phyloP scores from a whole-genome alignment of 92 coral and sea anemone genomes.

The Phenganax subtilis region DNA sequence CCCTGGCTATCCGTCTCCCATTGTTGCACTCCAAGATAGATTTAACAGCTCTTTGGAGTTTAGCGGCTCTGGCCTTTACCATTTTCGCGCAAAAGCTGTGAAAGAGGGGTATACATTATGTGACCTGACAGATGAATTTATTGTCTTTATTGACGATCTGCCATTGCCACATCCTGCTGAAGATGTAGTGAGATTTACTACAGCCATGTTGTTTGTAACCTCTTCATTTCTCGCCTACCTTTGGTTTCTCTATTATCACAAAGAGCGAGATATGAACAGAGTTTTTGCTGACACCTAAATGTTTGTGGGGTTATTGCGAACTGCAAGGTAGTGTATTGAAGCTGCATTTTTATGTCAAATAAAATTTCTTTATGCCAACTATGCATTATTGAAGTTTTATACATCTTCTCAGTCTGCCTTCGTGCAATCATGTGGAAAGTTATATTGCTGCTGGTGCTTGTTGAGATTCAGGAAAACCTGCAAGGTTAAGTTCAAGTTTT shows the following conservation, averaged over 20 bases:
- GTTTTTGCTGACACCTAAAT: slow-evolving; percentile 9
- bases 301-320: too few relatives aligned
- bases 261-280: slow-evolving; percentile 28
- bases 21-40: slow-evolving; percentile 53
- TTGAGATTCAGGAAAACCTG: not conserved
- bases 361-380: too few relatives aligned
- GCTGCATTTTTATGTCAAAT: too few relatives aligned
- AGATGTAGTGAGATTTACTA: slow-evolving; percentile 82
- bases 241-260: slow-evolving; percentile 65
- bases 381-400: too few relatives aligned
- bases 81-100: slow-evolving; percentile 79
- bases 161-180: slow-evolving; percentile 84
- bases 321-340: too few relatives aligned
- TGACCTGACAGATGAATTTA: slow-evolving; percentile 68
- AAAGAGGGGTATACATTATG: slow-evolving; percentile 86
- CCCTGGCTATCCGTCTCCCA: slow-evolving; percentile 42
- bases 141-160: slow-evolving; percentile 76
- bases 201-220: slow-evolving; percentile 77
- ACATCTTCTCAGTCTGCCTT: not conserved
- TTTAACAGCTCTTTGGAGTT: slow-evolving; percentile 81
- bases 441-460: not conserved
- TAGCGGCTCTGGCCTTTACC: slow-evolving; percentile 84
- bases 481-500: slow-evolving; percentile 19
- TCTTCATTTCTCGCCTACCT: slow-evolving; percentile 62
- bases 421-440: slow-evolving; percentile 1